Percentiles rank a stretch among this genome's conserved stretches.
Conservation (phyloP, 2,888 invertebrate species). For the Coelogynopora nodosa region DNA sequence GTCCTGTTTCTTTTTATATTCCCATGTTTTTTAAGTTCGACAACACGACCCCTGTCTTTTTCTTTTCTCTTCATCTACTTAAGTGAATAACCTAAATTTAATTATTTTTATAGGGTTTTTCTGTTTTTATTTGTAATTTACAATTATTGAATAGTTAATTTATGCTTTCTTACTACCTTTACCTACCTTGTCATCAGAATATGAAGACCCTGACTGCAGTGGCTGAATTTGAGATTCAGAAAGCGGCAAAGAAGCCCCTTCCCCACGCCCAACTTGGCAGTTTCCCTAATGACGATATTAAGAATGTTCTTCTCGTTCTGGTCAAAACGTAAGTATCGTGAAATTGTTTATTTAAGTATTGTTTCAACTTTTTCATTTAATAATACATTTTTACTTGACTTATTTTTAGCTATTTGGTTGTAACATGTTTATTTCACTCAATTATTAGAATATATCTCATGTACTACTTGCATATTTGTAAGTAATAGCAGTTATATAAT, state of each 20-base stretch:
- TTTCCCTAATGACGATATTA: constrained; percentile 11
- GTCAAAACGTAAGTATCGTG: constrained; percentile 4
- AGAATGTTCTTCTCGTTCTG: background rate
- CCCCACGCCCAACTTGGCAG: background rate
- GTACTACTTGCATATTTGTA: no score
- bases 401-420: no score
- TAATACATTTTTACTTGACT: no score
- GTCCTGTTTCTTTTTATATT: no score
- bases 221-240: constrained; percentile 6
- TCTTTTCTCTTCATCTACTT: no score
- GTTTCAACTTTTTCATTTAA: no score
- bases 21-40: no score
- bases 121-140: background rate
- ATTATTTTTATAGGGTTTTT: background rate
- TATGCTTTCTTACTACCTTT: background rate
- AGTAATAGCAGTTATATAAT: no score
- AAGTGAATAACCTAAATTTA: no score
- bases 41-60: no score
- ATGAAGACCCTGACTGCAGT: background rate
- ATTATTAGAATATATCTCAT: background rate
- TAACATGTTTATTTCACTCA: no score
- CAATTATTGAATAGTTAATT: background rate
- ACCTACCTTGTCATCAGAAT: background rate
- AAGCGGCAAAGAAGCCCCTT: background rate
- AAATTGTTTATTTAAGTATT: no score